Base-by-base conservation (phyloP, 2,888 invertebrate genomes). In the Apotomis betuletana region DNA sequence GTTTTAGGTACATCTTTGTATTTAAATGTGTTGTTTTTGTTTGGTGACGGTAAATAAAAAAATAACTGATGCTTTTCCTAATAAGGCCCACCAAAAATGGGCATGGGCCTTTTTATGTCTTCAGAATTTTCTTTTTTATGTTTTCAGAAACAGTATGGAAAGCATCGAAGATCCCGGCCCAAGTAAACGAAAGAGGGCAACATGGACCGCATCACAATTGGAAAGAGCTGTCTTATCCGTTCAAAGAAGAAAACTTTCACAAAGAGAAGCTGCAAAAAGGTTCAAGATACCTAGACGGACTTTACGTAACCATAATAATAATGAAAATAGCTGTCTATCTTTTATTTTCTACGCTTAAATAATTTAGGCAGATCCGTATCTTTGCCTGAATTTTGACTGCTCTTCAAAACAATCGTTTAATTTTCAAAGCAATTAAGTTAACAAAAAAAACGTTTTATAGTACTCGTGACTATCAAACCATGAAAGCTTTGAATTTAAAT, bases 271-370 rank as follows among this genome's bases (percentile, higher is more conserved):
- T 36, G 59, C 41, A 36, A 27, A 41, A 36, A 15, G 59, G 12
- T 59, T 15, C 59, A 59, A 59, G 38, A 36, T 59, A 59, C 59
- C 59, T 41, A 59, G 59, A n/a, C n/a, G n/a, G n/a, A n/a, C n/a
- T n/a, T n/a, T n/a, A n/a, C n/a, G n/a, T n/a, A n/a, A n/a, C n/a
- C n/a, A n/a, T n/a, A n/a, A n/a, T n/a, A n/a, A n/a, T n/a, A n/a
- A n/a, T n/a, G n/a, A n/a, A n/a, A n/a, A n/a, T n/a, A n/a, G n/a
- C n/a, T n/a, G n/a, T n/a, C n/a, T n/a, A n/a, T n/a, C n/a, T n/a
- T n/a, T n/a, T n/a, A n/a, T n/a, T n/a, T n/a, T n/a, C n/a, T n/a
- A n/a, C n/a, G n/a, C n/a, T n/a, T n/a, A n/a, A n/a, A n/a, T n/a
- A n/a, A n/a, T n/a, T n/a, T n/a, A n/a, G n/a, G n/a, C n/a, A n/a